A percentile compares a stretch with the other conserved stretches of the same genome.
phyloP scores from a whole-genome alignment of 2,888 invertebrate species.

The Oxystoma pomonae region DNA sequence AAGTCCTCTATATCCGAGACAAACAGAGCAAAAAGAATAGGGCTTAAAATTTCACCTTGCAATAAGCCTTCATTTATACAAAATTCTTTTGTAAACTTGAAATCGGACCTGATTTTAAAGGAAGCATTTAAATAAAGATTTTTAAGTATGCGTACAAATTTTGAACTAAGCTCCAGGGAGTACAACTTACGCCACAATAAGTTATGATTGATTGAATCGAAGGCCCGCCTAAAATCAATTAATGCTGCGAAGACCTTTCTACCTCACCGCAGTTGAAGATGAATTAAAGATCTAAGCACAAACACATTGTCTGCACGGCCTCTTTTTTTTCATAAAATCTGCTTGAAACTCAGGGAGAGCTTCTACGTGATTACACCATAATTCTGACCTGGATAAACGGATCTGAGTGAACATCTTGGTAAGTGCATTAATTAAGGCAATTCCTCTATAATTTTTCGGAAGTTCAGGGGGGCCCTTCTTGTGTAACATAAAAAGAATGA shows the following conservation, averaged over 20 bases:
- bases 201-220: not conserved
- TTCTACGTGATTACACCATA: not conserved
- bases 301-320: not conserved
- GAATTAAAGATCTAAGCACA: not conserved
- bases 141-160: not conserved
- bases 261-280: too few species aligned
- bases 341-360: not conserved
- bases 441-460: too few species aligned
- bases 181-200: not conserved
- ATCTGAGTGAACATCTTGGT: too few species aligned
- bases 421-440: too few species aligned
- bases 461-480: too few species aligned
- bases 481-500: too few species aligned
- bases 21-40: not conserved
- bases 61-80: too few species aligned
- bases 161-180: not conserved
- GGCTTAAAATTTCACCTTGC: not conserved
- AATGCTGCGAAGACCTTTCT: not conserved
- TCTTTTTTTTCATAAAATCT: not conserved
- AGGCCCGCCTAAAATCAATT: not conserved
- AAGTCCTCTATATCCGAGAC: not conserved
- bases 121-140: not conserved
- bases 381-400: too few species aligned
- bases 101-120: not conserved
- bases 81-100: not conserved